These are phyloP conservation scores for Drosophila nigromelanica DNA, from an alignment of 1,140 invertebrate species.

Conservation along the genomic window DNA sequence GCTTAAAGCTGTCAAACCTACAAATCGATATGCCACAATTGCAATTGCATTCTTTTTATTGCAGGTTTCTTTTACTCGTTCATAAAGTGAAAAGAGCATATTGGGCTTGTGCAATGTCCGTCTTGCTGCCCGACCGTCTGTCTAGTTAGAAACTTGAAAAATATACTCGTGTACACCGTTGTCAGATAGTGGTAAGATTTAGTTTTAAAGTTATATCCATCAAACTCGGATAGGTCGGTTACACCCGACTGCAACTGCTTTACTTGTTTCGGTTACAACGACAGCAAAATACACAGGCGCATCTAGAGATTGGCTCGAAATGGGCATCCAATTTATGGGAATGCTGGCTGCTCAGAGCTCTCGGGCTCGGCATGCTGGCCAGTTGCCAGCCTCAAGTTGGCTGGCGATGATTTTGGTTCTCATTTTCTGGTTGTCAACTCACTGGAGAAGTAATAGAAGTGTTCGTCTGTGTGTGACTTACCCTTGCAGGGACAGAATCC, in stretches of 20 bases:
- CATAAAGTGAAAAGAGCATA: too few species aligned
- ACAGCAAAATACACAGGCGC: background rate
- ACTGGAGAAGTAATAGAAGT: constrained; percentile 10
- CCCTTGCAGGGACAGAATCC: constrained; percentile 94
- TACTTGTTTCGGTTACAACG: background rate
- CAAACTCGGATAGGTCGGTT: too few species aligned
- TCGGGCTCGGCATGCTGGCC: constrained; percentile 40
- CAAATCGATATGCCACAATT: constrained; percentile 24
- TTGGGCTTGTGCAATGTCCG: too few species aligned
- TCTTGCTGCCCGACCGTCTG: too few species aligned
- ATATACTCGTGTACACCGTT: too few species aligned
- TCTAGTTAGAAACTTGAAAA: too few species aligned
- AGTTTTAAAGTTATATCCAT: too few species aligned
- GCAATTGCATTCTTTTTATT: background rate
- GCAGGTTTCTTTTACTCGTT: too few species aligned
- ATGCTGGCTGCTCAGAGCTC: constrained; percentile 21
- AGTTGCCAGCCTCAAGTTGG: constrained; percentile 54
- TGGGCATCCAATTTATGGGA: constrained; percentile 63
- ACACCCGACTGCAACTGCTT: too few species aligned
- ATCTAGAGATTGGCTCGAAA: constrained; percentile 24
- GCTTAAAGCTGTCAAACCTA: constrained; percentile 2
- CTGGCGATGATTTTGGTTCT: constrained; percentile 1
- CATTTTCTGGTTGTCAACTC: constrained; percentile 18
- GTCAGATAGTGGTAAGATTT: too few species aligned
- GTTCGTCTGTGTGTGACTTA: constrained; percentile 52